Evolutionary conservation across 2,888 invertebrate genomes (phyloP).

Genomic region (Sesamia inferens): DNA sequence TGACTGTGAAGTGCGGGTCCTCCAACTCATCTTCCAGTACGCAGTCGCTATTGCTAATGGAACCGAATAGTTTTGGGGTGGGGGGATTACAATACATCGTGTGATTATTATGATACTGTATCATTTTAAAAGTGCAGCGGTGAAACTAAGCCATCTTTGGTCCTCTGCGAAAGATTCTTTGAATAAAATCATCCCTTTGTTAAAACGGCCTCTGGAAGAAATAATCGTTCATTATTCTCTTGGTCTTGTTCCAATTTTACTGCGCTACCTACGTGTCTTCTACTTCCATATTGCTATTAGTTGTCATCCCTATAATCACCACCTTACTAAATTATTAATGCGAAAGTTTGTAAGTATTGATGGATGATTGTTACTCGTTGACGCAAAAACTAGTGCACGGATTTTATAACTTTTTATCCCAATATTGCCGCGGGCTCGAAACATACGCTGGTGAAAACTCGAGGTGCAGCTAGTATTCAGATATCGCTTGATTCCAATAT

Average conservation of each 20-base stretch:
- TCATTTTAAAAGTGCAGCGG: not conserved
- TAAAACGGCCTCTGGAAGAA: not conserved
- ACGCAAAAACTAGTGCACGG: no score
- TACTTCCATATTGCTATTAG: not conserved
- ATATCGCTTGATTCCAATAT: not conserved
- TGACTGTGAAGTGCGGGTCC: no score
- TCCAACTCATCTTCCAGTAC: not conserved
- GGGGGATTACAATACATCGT: slow-evolving; percentile 35
- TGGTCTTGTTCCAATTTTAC: no score
- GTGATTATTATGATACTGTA: not conserved
- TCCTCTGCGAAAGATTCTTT: not conserved
- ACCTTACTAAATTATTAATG: not conserved
- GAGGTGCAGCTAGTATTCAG: no score
- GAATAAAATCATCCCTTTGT: not conserved
- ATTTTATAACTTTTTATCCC: no score
- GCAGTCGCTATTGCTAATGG: not conserved
- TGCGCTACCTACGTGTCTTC: no score
- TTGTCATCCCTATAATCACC: not conserved
- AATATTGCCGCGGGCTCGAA: no score
- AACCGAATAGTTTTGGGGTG: not conserved
- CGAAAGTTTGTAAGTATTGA: no score
- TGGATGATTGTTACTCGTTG: no score
- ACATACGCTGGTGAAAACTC: no score
- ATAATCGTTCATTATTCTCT: not conserved
- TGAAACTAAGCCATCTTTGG: not conserved